These are phyloP conservation scores for Dallia pectoralis DNA, from an alignment of 2,797 vertebrate genomes.

Conservation along the genomic window DNA sequence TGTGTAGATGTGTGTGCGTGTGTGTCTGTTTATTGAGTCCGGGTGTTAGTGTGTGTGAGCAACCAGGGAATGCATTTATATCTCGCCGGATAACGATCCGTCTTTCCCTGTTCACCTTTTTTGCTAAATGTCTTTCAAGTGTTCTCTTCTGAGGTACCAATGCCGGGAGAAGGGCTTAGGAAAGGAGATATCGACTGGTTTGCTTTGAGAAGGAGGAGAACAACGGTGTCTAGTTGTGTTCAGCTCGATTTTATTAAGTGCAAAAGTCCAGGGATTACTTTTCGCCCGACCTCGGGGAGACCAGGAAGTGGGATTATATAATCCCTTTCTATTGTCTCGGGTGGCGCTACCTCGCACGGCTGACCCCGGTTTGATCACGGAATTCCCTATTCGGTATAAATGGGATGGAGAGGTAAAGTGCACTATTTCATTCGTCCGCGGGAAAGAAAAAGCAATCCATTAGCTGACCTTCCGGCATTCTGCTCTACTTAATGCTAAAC, in stretches of 20 bases:
- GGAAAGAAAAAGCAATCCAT: neutral
- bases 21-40: too few relatives aligned
- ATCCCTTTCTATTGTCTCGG: conserved; percentile 47
- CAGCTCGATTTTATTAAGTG: conserved; percentile 47
- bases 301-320: conserved; percentile 42
- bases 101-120: conserved; percentile 32
- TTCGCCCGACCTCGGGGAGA: conserved; percentile 43
- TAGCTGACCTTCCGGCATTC: neutral
- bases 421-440: conserved; percentile 3
- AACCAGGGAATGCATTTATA: conserved; percentile 29
- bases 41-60: too few relatives aligned
- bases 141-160: conserved; percentile 41
- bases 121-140: conserved; percentile 52
- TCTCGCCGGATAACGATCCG: conserved; percentile 39
- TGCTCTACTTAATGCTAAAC: too few relatives aligned
- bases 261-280: conserved; percentile 60
- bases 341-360: neutral
- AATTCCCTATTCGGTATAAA: neutral
- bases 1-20: too few relatives aligned
- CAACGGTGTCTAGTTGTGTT: conserved; percentile 45
- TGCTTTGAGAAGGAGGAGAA: conserved; percentile 42
- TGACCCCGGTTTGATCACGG: conserved; percentile 6
- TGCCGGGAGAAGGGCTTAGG: conserved; percentile 55
- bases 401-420: conserved; percentile 1
- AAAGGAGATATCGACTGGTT: conserved; percentile 59